phyloP scores from a whole-genome alignment of 1,140 invertebrate species.

The Drosophila lowei region DNA sequence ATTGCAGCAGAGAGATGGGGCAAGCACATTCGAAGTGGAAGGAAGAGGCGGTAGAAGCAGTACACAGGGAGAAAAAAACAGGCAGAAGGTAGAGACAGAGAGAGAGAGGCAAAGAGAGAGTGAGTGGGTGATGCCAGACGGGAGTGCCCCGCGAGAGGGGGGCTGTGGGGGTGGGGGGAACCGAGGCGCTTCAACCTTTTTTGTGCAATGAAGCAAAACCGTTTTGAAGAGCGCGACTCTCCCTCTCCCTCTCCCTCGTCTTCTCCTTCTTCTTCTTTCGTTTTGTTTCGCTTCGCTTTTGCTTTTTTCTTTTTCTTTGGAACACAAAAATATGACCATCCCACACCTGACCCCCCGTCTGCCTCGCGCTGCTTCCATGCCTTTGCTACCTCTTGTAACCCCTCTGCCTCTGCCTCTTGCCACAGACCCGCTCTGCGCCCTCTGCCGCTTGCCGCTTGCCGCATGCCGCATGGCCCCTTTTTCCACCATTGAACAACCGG shows the following conservation, averaged over 20 bases:
- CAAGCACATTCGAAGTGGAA: too few species aligned
- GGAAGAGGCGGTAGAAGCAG: too few species aligned
- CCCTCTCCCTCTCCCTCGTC: not conserved
- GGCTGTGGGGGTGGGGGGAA: constrained; percentile 2
- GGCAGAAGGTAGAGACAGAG: too few species aligned
- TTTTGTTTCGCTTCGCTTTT: constrained; percentile 6
- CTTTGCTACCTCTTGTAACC: too few species aligned
- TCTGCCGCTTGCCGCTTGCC: too few species aligned
- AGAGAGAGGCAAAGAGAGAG: not conserved
- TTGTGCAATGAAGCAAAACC: constrained; percentile 74
- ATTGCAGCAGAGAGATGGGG: too few species aligned
- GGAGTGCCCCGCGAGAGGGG: not conserved
- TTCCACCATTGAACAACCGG: too few species aligned
- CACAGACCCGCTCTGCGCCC: too few species aligned
- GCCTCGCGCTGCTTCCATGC: too few species aligned
- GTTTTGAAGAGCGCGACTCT: not conserved
- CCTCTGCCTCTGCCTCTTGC: too few species aligned
- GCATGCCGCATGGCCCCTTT: too few species aligned
- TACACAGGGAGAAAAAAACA: too few species aligned
- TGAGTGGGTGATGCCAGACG: not conserved
- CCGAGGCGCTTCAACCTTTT: constrained; percentile 53
- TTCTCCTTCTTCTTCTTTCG: not conserved
- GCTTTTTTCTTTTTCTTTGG: constrained; percentile 23
- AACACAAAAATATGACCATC: not conserved
- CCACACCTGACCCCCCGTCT: not conserved